Percentiles rank a stretch among this genome's conserved stretches.
Conservation (phyloP, 2,888 invertebrate species). For the Caenorhabditis sp. region DNA sequence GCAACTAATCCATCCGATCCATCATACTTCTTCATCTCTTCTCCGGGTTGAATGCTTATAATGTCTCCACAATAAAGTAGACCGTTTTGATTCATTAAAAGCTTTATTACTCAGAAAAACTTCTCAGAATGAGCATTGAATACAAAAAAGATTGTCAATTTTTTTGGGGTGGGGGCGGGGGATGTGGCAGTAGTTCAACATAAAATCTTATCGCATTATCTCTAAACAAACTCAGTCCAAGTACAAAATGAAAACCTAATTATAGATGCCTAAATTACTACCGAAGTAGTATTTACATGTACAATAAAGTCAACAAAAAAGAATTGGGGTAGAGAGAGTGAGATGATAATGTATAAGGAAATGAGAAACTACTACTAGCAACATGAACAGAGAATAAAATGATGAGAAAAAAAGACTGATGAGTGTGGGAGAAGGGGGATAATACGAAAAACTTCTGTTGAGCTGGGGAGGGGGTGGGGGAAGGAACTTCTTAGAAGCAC, state of each 20-base stretch:
- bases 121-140: conserved; percentile 46
- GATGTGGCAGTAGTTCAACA: conserved; percentile 47
- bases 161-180: conserved; percentile 19
- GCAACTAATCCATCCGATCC: conserved; percentile 22
- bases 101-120: conserved; percentile 48
- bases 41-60: conserved; percentile 42
- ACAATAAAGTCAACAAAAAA: conserved; percentile 47
- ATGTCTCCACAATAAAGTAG: conserved; percentile 13
- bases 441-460: conserved; percentile 47
- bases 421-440: conserved; percentile 24
- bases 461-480: conserved; percentile 34
- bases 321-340: conserved; percentile 22
- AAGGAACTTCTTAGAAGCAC: conserved; percentile 70
- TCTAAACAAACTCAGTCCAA: conserved; percentile 31
- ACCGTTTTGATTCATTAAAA: conserved; percentile 37
- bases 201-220: conserved; percentile 36
- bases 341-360: conserved; percentile 7
- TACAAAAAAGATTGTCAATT: conserved; percentile 26
- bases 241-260: conserved; percentile 49
- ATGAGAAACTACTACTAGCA: conserved; percentile 33
- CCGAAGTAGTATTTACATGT: conserved; percentile 59
- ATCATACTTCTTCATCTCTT: conserved; percentile 38
- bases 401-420: conserved; percentile 21
- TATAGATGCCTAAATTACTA: conserved; percentile 57
- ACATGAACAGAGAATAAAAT: conserved; percentile 44